Evolutionary conservation across 2,888 invertebrate genomes (phyloP), one percentile per base, ranked within the genome.

Genomic region (Ophonus ardosiacus): DNA sequence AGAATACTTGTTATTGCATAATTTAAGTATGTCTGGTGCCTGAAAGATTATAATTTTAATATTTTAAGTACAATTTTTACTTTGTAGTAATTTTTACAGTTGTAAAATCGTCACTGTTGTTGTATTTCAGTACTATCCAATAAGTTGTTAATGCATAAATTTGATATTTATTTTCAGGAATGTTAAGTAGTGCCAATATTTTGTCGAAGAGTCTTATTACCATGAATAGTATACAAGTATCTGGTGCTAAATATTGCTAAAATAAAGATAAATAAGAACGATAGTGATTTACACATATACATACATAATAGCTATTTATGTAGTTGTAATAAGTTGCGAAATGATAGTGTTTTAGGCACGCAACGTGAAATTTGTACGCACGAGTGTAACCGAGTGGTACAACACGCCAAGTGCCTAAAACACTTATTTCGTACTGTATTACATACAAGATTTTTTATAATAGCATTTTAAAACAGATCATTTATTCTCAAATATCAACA

Each of bases 121-220:
- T 6, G 17, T 74, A 17, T 74, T 74, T 74, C 7, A 43, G 13
- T 40, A 17, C 7, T 18, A 74, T 40, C 71, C 71, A 74, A 43
- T 13, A 74, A 17, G 71, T 43, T 10, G 43, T 18, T 15, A 43
- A 21, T 18, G 18, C 71, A 43, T 17, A 40, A 13, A 74, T 13
- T 43, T 74, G 71, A 74, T 43, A 74, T 15, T 40, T 74, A 74
- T 0, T 18, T 40, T 74, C 43, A 17, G 8, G 71, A 10, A 74
- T 17, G 0, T 43, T 5, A 13, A 15, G 8, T 10, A 0, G 15
- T 8, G 71, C 51, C 43, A 74, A 43, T 18, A 74, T 13, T 74
- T 43, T 74, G 43, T 74, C 71, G 40, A 74, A 74, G 13, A 74
- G 17, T 74, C 43, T 40, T 18, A 74, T 74, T 18, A 17, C 43